Evolutionary conservation across 2,888 invertebrate species (phyloP).

Genomic region (Sminthurinus aureus): DNA sequence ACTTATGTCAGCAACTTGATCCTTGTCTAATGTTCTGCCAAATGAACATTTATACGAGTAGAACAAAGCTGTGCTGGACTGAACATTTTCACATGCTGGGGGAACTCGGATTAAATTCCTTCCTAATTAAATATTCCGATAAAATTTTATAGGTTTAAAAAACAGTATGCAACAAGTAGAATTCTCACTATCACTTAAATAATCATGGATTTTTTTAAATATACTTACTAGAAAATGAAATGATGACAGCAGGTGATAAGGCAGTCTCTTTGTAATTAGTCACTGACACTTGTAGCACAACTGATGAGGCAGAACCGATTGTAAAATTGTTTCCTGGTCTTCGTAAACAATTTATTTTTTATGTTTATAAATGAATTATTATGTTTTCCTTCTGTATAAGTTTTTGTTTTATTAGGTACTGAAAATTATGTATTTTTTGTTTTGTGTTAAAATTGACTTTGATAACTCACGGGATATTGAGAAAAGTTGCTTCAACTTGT

Average conservation of each 20-base stretch:
- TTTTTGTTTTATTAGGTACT: neutral
- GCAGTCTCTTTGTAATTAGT: constrained; percentile 26
- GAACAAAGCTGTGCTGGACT: neutral
- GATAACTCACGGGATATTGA: constrained; percentile 29
- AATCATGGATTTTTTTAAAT: too few species aligned
- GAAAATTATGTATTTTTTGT: neutral
- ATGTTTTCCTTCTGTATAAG: neutral
- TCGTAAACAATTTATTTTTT: neutral
- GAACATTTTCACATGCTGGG: constrained; percentile 33
- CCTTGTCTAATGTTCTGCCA: constrained; percentile 41
- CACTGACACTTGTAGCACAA: constrained; percentile 2
- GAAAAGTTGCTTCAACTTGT: constrained; percentile 61
- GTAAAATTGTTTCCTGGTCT: constrained; percentile 54
- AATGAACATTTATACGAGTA: constrained; percentile 37
- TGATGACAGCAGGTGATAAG: neutral
- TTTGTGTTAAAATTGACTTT: neutral
- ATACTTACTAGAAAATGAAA: constrained; percentile 19
- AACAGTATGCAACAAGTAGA: neutral
- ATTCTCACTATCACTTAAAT: neutral
- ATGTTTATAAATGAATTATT: neutral
- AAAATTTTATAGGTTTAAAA: neutral
- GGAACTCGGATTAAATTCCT: constrained; percentile 31
- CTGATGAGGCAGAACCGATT: constrained; percentile 60
- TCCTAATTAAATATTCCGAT: neutral
- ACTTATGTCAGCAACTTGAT: constrained; percentile 10